A percentile compares a stretch with the other conserved stretches of the same genome.
Conservation (phyloP, 1,140 invertebrate species). For the Drosophila erecta region DNA sequence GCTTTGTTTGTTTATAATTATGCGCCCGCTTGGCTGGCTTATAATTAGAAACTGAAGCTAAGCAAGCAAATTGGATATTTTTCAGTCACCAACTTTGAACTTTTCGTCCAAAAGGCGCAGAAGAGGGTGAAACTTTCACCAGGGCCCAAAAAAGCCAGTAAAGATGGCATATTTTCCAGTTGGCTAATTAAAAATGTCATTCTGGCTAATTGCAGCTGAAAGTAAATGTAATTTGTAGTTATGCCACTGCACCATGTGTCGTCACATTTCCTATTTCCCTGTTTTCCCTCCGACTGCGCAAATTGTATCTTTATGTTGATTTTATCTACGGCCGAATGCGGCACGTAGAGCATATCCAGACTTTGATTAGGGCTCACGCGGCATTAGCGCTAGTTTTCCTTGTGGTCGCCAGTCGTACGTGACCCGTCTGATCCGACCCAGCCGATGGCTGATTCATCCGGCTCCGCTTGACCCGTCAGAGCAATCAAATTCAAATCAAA, state of each 20-base stretch:
- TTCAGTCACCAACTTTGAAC: conserved; percentile 55
- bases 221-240: conserved; percentile 44
- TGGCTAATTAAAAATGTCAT: conserved; percentile 43
- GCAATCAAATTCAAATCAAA: conserved; percentile 69
- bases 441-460: conserved; percentile 1
- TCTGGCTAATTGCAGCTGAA: conserved; percentile 39
- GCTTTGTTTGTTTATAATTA: conserved; percentile 75
- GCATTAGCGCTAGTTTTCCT: conserved; percentile 44
- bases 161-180: conserved; percentile 11
- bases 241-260: conserved; percentile 4
- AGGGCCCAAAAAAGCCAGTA: background rate
- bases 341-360: conserved; percentile 57
- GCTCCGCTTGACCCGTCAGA: conserved; percentile 16
- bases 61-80: conserved; percentile 48
- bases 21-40: conserved; percentile 59
- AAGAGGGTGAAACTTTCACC: conserved; percentile 24
- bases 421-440: conserved; percentile 23
- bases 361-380: conserved; percentile 51
- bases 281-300: conserved; percentile 23
- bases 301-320: conserved; percentile 57
- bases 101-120: background rate
- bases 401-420: conserved; percentile 50
- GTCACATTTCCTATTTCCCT: conserved; percentile 34
- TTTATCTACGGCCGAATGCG: conserved; percentile 52
- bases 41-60: conserved; percentile 68